Base-by-base conservation (phyloP, 2,797 vertebrate genomes). In the Pangasius macronema region DNA sequence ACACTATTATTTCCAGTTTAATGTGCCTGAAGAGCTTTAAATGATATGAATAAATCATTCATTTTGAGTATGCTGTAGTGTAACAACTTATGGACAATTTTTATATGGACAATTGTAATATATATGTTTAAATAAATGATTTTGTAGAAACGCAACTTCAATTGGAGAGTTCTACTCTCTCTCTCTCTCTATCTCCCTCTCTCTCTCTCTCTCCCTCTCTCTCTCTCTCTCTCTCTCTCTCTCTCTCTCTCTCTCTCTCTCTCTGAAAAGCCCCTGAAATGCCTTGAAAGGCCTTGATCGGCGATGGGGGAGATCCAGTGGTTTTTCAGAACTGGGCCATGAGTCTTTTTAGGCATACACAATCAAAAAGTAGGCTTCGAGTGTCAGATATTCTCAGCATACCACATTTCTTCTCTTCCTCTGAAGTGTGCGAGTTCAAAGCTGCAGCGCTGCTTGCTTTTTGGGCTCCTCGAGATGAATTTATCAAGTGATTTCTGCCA, bases 71-170 rank as follows among this genome's bases (percentile, higher is more conserved):
- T 90, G 85, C 51, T 89, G 88, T 89, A 86, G 83, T 87, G 36
- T 85, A 77, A 42, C 51, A 42, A 75, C 65, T 84, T 91, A 84
- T 49, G 18, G 0, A 65, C 49, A 70, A 90, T 88, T 93, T 75
- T 77, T 93, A 86, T 93, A 92, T 85, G 89, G 91, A 89, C 85
- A 87, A 18, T 88, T 88, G 83, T 87, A 89, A 90, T 92, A 89
- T 51, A 30, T 83, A 84, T 88, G 72, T 87, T 87, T 85, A 88
- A 89, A 86, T 67, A 86, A 88, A 84, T 0, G 88, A 88, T 93
- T 91, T 92, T 90, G 89, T 92, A 91, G 86, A 91, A 91, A 67
- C 51, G 18, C n/a, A 13, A 1, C 33, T 51, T 77, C 24, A 59
- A 33, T 61, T 42, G 51, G 18, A 63, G 85, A 88, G 82, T 59